Evolutionary conservation across 2,888 invertebrate species (phyloP), one percentile per base, ranked within the genome.

Genomic region (Platerodrilus igneus): DNA sequence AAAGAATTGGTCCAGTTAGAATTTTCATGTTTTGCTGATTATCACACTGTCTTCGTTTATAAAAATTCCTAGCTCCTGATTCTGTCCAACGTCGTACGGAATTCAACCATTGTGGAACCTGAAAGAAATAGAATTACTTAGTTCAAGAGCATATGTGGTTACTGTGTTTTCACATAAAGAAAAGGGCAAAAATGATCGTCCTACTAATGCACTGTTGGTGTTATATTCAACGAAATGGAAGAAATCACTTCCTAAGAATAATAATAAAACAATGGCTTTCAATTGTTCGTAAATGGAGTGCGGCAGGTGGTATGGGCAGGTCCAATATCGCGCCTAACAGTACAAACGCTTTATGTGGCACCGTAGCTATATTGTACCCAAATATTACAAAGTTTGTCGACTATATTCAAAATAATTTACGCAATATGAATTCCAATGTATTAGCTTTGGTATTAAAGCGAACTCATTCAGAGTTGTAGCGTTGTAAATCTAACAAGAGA

Each of bases 371-470:
- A 60, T 51, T 50, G 59, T 56, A 55, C 53, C 56, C 57, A 57
- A 60, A 63, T 62, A 63, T 61, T 61, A 60, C 59, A 60, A 66
- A 66, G 60, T 64, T 63, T 64, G 63, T 63, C 58, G 61, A 60
- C 61, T 58, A 63, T 57, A 53, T 54, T 53, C 52, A 50, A 56
- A 64, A 63, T 63, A 64, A 64, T 64, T 63, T 60, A 65, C 64
- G 63, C 64, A 66, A 61, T 64, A 62, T 62, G 66, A 64, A 66
- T 64, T 59, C 63, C 60, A 62, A 61, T 62, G 59, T 59, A 56
- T 54, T 47, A 51, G 55, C 34, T 49, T 47, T 47, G 50, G 60
- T 62, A 61, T 62, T 57, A 60, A 58, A 55, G 51, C 50, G 49
- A 52, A 50, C 56, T 56, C 58, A 57, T 56, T 58, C 49, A 55